These are phyloP conservation scores for Anguilla anguilla DNA, from an alignment of 2,797 vertebrate genomes.

Conservation along the genomic window DNA sequence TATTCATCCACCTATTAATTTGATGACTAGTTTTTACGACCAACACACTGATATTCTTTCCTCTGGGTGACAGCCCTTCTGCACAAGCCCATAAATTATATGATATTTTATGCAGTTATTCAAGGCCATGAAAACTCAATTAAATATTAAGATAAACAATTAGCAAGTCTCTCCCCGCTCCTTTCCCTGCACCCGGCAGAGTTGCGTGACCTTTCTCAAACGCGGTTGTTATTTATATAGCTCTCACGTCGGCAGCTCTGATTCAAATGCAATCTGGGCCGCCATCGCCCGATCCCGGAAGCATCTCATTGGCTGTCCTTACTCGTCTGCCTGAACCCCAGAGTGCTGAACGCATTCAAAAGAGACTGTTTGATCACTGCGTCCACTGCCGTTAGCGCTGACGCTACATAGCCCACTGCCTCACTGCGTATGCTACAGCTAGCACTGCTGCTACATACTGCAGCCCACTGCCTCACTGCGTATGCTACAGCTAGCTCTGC, in stretches of 20 bases:
- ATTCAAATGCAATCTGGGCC: conserved; percentile 4
- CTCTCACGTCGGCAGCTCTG: not conserved
- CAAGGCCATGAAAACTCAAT: not conserved
- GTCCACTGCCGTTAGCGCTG: not conserved
- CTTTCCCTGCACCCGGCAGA: not conserved
- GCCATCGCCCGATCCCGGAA: not conserved
- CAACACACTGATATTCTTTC: not conserved
- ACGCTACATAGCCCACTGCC: too few species aligned
- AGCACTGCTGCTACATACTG: too few species aligned
- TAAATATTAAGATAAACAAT: not conserved
- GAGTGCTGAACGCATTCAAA: not conserved
- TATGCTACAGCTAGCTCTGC: too few species aligned
- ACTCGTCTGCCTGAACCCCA: not conserved
- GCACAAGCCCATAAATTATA: not conserved
- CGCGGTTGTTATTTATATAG: not conserved
- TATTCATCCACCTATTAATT: too few species aligned
- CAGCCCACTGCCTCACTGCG: too few species aligned
- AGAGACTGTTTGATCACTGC: not conserved
- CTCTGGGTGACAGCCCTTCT: not conserved
- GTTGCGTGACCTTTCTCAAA: not conserved
- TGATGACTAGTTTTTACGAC: too few species aligned
- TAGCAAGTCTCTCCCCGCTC: not conserved
- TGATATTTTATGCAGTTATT: not conserved
- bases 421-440: too few species aligned
- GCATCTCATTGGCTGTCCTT: not conserved